Percentiles rank a stretch among this genome's conserved stretches.
Conservation (phyloP, 2,797 vertebrate genomes). For the Clarias pachynema region DNA sequence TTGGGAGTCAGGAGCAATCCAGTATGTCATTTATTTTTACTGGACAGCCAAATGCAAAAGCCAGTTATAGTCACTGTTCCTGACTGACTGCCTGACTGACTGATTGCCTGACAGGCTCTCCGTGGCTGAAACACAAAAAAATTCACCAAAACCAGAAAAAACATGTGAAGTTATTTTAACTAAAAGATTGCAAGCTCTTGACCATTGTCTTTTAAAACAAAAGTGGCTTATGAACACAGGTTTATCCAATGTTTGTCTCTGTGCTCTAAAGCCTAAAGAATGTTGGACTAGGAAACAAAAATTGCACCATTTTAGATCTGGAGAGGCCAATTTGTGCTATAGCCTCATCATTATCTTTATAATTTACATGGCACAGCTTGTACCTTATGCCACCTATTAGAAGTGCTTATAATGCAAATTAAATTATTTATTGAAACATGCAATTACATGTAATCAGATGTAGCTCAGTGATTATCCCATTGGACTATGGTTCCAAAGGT, state of each 20-base stretch:
- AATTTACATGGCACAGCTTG: not conserved
- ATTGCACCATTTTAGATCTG: too few relatives aligned
- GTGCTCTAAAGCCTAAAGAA: too few relatives aligned
- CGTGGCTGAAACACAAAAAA: not conserved
- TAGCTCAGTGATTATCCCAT: too few relatives aligned
- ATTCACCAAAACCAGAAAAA: not conserved
- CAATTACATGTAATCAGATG: too few relatives aligned
- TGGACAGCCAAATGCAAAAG: not conserved
- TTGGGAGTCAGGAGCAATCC: not conserved
- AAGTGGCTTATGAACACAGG: not conserved
- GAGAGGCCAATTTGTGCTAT: too few relatives aligned
- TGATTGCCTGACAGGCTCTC: not conserved
- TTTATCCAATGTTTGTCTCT: too few relatives aligned
- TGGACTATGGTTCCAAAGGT: too few relatives aligned
- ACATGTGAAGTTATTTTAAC: not conserved
- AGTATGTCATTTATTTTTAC: not conserved
- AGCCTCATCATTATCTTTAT: too few relatives aligned
- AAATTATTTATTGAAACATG: not conserved
- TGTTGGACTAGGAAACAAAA: too few relatives aligned
- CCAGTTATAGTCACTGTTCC: conserved; percentile 1
- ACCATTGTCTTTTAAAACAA: not conserved
- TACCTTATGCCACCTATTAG: not conserved
- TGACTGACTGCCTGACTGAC: not conserved
- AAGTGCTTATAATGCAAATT: not conserved
- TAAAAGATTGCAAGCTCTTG: not conserved